A percentile compares a stretch with the other conserved stretches of the same genome.
phyloP scores from a whole-genome alignment of 1,140 invertebrate species.

The Littorina saxatilis region DNA sequence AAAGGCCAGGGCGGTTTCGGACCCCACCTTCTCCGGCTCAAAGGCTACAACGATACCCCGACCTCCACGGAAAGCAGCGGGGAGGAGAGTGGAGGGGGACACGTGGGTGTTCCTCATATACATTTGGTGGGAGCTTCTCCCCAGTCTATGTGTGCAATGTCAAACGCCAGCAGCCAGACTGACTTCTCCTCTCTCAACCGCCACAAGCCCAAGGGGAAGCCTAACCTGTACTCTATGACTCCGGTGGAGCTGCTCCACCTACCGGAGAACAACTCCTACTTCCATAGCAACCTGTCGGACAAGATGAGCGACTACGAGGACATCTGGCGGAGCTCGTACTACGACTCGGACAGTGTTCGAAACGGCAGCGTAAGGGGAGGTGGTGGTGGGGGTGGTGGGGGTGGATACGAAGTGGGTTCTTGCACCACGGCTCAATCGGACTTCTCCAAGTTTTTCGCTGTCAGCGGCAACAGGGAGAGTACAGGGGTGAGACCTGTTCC shows the following conservation, averaged over 20 bases:
- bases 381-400: background rate
- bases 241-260: constrained; percentile 61
- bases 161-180: background rate
- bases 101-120: background rate
- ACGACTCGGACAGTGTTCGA: constrained; percentile 41
- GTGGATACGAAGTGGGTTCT: background rate
- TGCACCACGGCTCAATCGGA: constrained; percentile 6
- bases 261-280: constrained; percentile 79
- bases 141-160: constrained; percentile 15
- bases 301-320: constrained; percentile 97
- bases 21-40: constrained; percentile 19
- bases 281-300: constrained; percentile 89
- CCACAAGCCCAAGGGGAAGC: constrained; percentile 44
- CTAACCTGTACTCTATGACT: constrained; percentile 75
- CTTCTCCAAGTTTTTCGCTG: constrained; percentile 27
- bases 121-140: constrained; percentile 7
- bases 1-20: background rate
- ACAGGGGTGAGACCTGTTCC: background rate
- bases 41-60: background rate
- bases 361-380: constrained; percentile 32
- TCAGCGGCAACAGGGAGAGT: constrained; percentile 3
- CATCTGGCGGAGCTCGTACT: constrained; percentile 82
- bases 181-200: constrained; percentile 3
- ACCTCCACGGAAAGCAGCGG: constrained; percentile 15
- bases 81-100: background rate